These are phyloP conservation scores for Acrocera orbiculus DNA, from an alignment of 2,888 invertebrate genomes.

Conservation along the genomic window DNA sequence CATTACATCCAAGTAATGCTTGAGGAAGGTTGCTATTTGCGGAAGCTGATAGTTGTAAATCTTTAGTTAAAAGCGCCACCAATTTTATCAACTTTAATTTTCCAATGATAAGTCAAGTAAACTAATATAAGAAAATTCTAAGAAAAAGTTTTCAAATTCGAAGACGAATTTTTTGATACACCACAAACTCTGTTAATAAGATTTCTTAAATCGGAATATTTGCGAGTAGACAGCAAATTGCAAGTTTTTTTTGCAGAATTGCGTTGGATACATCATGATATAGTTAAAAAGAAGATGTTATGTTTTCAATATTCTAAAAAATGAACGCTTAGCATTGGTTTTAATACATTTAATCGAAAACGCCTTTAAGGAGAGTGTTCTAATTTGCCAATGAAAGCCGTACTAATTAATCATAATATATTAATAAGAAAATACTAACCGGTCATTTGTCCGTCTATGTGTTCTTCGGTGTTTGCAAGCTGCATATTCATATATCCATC, in stretches of 20 bases:
- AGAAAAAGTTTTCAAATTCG: too few relatives aligned
- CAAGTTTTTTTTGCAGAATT: slow-evolving; percentile 78
- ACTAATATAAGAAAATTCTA: too few relatives aligned
- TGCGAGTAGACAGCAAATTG: slow-evolving; percentile 75
- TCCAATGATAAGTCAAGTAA: slow-evolving; percentile 49
- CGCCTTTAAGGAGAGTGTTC: slow-evolving; percentile 56
- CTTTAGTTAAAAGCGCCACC: slow-evolving; percentile 57
- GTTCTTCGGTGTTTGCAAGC: slow-evolving; percentile 94
- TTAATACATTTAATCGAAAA: slow-evolving; percentile 61
- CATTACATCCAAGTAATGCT: slow-evolving; percentile 73
- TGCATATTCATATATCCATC: slow-evolving; percentile 99
- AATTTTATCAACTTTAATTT: slow-evolving; percentile 74
- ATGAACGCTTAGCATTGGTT: slow-evolving; percentile 68
- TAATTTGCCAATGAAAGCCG: too few relatives aligned
- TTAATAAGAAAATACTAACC: slow-evolving; percentile 36
- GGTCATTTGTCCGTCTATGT: slow-evolving; percentile 77
- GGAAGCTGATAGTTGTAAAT: slow-evolving; percentile 67
- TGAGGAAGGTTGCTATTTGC: slow-evolving; percentile 84
- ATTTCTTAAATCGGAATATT: slow-evolving; percentile 66
- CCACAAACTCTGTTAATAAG: slow-evolving; percentile 59
- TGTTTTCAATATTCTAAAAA: slow-evolving; percentile 69
- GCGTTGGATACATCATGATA: slow-evolving; percentile 73
- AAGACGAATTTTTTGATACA: slow-evolving; percentile 73
- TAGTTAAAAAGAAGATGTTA: slow-evolving; percentile 56
- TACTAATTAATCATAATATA: background rate